phyloP scores from a whole-genome alignment of 2,113 vertebrate genomes.

The Lamprotornis superbus region DNA sequence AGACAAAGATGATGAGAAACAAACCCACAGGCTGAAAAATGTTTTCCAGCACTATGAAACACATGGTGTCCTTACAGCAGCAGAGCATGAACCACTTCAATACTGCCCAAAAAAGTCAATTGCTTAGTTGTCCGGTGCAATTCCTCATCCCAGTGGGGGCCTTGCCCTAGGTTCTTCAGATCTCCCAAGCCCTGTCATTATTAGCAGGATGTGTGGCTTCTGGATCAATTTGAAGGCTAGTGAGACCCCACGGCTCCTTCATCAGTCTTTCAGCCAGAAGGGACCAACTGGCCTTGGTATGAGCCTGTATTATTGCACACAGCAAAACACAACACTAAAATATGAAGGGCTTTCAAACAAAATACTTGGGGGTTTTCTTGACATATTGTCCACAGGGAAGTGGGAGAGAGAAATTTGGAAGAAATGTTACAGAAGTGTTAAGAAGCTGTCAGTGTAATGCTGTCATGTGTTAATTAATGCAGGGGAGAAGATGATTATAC shows the following conservation, averaged over 20 bases:
- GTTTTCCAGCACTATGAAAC: background rate
- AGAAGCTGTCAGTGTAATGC: conserved; percentile 43
- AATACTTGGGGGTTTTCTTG: background rate
- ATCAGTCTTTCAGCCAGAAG: background rate
- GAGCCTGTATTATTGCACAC: background rate
- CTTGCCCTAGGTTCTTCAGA: background rate
- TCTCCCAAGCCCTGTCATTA: background rate
- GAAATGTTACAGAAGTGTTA: conserved; percentile 22
- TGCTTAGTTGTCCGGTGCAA: background rate
- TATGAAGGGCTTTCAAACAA: background rate
- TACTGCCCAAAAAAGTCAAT: background rate
- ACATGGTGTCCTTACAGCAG: background rate
- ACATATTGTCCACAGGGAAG: conserved; percentile 34
- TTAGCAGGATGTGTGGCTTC: background rate
- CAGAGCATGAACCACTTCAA: background rate
- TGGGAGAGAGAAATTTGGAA: conserved; percentile 12
- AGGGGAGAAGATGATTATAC: conserved; percentile 10
- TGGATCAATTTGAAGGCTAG: background rate
- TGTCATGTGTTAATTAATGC: conserved; percentile 61
- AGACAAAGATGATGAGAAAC: background rate
- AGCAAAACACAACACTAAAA: background rate
- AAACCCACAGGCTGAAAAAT: background rate
- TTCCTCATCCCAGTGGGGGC: background rate
- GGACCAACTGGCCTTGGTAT: background rate
- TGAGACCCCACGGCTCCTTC: background rate